phyloP scores from a whole-genome alignment of 2,113 vertebrate species.

The Tragelaphus scriptus region DNA sequence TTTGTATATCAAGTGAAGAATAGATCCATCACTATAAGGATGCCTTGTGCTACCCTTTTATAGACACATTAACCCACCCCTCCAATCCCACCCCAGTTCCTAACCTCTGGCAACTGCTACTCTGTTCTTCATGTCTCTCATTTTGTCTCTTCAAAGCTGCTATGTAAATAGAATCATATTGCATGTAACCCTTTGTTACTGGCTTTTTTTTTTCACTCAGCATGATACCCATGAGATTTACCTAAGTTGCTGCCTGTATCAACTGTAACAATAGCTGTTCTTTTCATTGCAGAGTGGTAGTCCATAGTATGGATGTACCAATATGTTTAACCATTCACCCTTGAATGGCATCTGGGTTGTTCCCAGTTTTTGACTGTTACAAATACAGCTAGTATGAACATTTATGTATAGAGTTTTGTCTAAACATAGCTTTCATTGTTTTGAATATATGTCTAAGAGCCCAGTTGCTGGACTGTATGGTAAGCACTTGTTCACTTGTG shows the following conservation, averaged over 20 bases:
- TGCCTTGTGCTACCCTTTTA: background rate
- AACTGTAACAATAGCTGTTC: background rate
- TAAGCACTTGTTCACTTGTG: background rate
- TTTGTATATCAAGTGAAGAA: background rate
- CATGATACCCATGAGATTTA: background rate
- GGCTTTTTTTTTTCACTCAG: background rate
- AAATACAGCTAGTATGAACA: background rate
- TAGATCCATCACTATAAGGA: background rate
- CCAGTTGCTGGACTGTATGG: background rate
- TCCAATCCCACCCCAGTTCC: background rate
- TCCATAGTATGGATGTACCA: background rate
- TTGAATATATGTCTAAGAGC: background rate
- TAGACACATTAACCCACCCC: background rate
- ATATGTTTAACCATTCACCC: background rate
- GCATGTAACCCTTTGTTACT: background rate
- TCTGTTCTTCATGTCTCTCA: background rate
- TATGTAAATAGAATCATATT: background rate
- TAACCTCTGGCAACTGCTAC: background rate
- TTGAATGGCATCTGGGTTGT: background rate
- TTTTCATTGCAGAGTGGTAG: background rate
- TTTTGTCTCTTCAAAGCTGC: background rate
- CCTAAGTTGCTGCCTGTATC: background rate
- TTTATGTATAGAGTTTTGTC: background rate
- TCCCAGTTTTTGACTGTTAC: background rate
- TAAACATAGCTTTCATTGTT: background rate